Evolutionary conservation across 64 coral and sea anemone species (phyloP), one percentile per base, ranked within the genome.

Genomic region (Porites lutea): DNA sequence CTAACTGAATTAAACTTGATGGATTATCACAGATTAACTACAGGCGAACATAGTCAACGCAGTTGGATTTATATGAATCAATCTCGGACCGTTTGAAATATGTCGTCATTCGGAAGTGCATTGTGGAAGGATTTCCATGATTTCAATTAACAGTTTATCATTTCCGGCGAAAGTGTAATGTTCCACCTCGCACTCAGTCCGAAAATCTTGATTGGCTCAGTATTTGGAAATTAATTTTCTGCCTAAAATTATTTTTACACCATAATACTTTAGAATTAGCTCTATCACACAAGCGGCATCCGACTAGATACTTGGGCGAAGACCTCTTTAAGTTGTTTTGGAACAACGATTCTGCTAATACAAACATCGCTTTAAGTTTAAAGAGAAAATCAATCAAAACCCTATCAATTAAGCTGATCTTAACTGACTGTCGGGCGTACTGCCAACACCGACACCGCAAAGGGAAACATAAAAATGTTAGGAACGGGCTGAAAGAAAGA

Each of bases 311-410:
- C 27, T 37, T 37, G 27, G 27, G 27, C 0, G 27, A 1, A 37
- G 12, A 57, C 54, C 12, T 57, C 12, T 57, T 57, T 12, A 57
- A 57, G 54, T 57, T 57, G 54, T 57, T 57, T 57, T 57, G 54
- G 12, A 9, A 57, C 54, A 57, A 57, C 54, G 12, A 7, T 57
- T 57, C 54, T 57, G 54, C 7, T 57, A 57, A 57, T 12, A 57
- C 54, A 9, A 57, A 57, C 54, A 16, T 59, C 5, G 20, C 53
- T 16, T 59, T 58, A 37, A 22, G 12, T 61, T 62, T 37, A 59
- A 81, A 61, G 22, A 59, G 53, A 81, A 81, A 81, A 81, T 62
- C 8, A 65, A 82, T 62, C 23, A 82, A 82, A 82, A 62, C 58
- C 37, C 58, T 5, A 82, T 64, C 15, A 48, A 65, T 48, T 14